A percentile compares a stretch with the other conserved stretches of the same genome.
These are phyloP conservation scores for Ovis canadensis DNA, from an alignment of 2,113 vertebrate species.

Conservation along the genomic window DNA sequence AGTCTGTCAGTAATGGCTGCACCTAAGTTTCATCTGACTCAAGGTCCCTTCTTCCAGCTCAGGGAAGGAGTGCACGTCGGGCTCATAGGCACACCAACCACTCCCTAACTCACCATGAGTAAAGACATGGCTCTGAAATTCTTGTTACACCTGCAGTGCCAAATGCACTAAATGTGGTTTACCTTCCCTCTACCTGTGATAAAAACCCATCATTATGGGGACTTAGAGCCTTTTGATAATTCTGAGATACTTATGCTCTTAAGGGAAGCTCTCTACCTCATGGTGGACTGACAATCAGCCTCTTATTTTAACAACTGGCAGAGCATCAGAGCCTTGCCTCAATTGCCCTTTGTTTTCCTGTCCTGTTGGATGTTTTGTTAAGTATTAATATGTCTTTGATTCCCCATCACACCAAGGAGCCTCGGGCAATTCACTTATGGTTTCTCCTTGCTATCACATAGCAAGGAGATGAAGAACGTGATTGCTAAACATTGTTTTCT, in stretches of 20 bases:
- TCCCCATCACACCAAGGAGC: background rate
- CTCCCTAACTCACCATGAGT: background rate
- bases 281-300: background rate
- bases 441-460: background rate
- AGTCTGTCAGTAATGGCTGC: background rate
- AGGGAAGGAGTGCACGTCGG: background rate
- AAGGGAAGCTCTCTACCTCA: background rate
- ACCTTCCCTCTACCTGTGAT: background rate
- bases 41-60: background rate
- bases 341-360: slow-evolving; percentile 24
- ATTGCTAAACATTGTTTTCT: background rate
- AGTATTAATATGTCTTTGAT: slow-evolving; percentile 26
- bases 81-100: background rate
- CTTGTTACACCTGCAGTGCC: background rate
- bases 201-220: background rate
- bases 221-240: background rate
- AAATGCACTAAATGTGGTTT: background rate
- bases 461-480: background rate
- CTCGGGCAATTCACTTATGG: background rate
- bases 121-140: background rate
- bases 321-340: background rate
- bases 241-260: background rate
- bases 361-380: background rate
- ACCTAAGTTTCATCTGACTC: background rate
- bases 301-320: slow-evolving; percentile 38